Conservation (phyloP, 2,113 vertebrate genomes). For the Lophotis ruficrista region DNA sequence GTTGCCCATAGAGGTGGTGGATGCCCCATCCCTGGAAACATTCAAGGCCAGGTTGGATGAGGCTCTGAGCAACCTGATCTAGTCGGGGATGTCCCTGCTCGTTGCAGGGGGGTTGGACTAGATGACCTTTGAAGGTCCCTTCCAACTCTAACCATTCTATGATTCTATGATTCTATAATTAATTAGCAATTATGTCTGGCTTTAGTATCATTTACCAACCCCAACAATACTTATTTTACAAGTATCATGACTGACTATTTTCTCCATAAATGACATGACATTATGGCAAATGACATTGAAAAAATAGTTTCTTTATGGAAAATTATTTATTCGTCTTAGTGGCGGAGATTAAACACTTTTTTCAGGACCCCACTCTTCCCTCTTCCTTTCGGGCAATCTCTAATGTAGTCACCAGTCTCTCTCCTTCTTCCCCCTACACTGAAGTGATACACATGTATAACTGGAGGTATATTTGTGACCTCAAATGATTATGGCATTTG, state of each 20-base stretch:
- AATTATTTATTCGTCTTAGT: not conserved
- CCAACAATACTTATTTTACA: not conserved
- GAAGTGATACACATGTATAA: not conserved
- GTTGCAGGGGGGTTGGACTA: too few species aligned
- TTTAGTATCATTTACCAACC: not conserved
- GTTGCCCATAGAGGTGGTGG: too few species aligned
- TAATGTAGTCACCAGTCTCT: not conserved
- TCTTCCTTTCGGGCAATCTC: not conserved
- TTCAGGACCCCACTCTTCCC: not conserved
- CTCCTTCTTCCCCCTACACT: not conserved
- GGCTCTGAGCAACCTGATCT: too few species aligned
- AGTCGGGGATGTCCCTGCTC: too few species aligned
- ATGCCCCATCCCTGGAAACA: too few species aligned
- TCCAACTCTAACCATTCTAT: too few species aligned
- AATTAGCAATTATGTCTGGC: not conserved
- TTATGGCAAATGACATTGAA: not conserved
- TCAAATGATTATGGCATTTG: not conserved
- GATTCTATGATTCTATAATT: not conserved
- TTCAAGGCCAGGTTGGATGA: too few species aligned
- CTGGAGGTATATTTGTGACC: not conserved
- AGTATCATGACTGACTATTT: not conserved
- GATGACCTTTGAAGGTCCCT: too few species aligned
- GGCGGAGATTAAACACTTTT: not conserved
- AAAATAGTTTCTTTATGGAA: not conserved
- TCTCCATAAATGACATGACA: not conserved